Base-by-base conservation (phyloP, 2,113 vertebrate genomes). In the Opisthocomus hoazin region DNA sequence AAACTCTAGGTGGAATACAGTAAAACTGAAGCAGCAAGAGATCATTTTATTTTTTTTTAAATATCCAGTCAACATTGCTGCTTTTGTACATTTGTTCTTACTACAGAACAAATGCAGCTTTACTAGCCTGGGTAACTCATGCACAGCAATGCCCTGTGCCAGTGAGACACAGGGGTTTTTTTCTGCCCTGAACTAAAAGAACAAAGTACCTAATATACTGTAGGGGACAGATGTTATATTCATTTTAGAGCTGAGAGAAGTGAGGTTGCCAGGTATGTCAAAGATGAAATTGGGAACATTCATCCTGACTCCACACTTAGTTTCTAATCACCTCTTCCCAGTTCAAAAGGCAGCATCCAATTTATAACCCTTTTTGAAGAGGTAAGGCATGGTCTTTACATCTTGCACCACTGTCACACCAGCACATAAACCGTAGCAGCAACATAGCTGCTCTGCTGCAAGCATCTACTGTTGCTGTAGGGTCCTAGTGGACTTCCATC, bases 311-410 rank as follows among this genome's bases (percentile, higher is more conserved):
- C 43, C 56, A 70, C 51, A 10, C 12, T 60, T 77, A 29, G n/a
- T 63, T 86, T 78, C 65, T 85, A 43, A 60, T 50, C 23, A 13
- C 32, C 48, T 75, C 15, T 41, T 89, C 56, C 29, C 60, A 34
- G n/a, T 54, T 94, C 64, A 89, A 93, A 91, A 53, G 23, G 43
- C 18, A 82, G 32, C 51, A 65, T 50, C 15, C 64, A 89, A 34
- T 78, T 48, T 58, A 50, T n/a, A 91, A 75, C 32, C 50, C 24
- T 81, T 63, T 74, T 63, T 45, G 46, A 78, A 84, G 50, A 70
- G 6, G 7, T 18, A 48, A 46, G 45, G 6, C 24, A 30, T 30
- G 34, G 11, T 95, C n/a, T 61, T 92, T 89, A 27, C 24, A 46
- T 65, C 29, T 75, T 84, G 32, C 6, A 29, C 36, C 24, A 17